phyloP scores from a whole-genome alignment of 2,113 vertebrate genomes.

The Anguilla rostrata region DNA sequence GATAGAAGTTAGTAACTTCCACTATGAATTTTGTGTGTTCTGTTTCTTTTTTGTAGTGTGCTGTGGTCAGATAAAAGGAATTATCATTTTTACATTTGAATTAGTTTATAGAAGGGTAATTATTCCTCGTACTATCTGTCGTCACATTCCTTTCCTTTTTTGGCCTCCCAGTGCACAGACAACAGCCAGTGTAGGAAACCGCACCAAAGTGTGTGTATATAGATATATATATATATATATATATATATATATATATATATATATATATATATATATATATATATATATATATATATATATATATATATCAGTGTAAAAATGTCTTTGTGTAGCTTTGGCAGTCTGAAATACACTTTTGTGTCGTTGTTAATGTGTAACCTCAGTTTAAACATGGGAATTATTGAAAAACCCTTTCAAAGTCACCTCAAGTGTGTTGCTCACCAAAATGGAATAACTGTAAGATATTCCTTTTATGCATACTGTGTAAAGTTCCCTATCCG shows the following conservation, averaged over 20 bases:
- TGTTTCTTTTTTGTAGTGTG: background rate
- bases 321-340: background rate
- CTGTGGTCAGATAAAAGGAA: background rate
- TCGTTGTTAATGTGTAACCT: background rate
- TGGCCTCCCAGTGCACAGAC: background rate
- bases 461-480: background rate
- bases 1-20: background rate
- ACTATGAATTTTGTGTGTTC: background rate
- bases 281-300: too few species aligned
- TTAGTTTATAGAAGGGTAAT: background rate
- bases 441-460: conserved; percentile 1
- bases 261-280: too few species aligned
- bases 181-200: background rate
- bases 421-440: background rate
- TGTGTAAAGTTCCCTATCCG: background rate
- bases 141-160: conserved; percentile 4
- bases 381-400: background rate
- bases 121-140: background rate
- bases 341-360: conserved; percentile 1
- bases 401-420: background rate
- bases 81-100: background rate
- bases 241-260: background rate
- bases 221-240: background rate
- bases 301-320: background rate
- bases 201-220: background rate